Evolutionary conservation across 2,797 vertebrate genomes (phyloP).

Genomic region (Lagodon rhomboides): DNA sequence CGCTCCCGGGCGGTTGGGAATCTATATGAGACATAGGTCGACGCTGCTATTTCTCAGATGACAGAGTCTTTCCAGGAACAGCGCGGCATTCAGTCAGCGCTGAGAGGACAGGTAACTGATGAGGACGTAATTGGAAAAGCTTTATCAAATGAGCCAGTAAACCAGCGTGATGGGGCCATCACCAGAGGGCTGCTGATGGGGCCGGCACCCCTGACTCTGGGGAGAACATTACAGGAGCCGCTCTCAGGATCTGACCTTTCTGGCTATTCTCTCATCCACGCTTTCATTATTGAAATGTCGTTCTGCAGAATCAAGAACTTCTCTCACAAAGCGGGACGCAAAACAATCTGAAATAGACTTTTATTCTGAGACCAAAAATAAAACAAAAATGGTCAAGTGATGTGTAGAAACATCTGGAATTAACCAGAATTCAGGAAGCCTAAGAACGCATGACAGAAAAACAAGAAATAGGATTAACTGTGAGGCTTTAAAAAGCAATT

Average conservation of each 20-base stretch:
- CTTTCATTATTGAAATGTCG: conserved; percentile 25
- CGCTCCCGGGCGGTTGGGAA: conserved; percentile 7
- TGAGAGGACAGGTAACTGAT: conserved; percentile 68
- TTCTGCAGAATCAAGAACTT: not conserved
- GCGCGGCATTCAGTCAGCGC: conserved; percentile 56
- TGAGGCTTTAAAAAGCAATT: conserved; percentile 59
- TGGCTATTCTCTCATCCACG: conserved; percentile 1
- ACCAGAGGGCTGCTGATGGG: conserved; percentile 57
- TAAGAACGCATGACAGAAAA: conserved; percentile 47
- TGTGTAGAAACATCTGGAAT: conserved; percentile 20
- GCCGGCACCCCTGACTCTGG: conserved; percentile 45
- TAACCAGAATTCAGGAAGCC: conserved; percentile 22
- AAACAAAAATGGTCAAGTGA: not conserved
- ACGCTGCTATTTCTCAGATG: conserved; percentile 65
- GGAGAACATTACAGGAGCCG: conserved; percentile 44
- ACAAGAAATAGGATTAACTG: conserved; percentile 63
- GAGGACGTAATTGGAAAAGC: conserved; percentile 78
- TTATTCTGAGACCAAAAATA: conserved; percentile 45
- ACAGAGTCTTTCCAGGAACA: conserved; percentile 63
- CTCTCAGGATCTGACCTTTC: conserved; percentile 38
- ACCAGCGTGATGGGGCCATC: conserved; percentile 73
- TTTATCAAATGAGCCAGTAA: conserved; percentile 81
- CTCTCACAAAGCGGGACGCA: not conserved
- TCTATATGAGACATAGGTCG: conserved; percentile 51
- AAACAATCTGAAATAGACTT: conserved; percentile 53